Evolutionary conservation across 2,888 invertebrate species (phyloP).

Genomic region (Mamestra brassicae): DNA sequence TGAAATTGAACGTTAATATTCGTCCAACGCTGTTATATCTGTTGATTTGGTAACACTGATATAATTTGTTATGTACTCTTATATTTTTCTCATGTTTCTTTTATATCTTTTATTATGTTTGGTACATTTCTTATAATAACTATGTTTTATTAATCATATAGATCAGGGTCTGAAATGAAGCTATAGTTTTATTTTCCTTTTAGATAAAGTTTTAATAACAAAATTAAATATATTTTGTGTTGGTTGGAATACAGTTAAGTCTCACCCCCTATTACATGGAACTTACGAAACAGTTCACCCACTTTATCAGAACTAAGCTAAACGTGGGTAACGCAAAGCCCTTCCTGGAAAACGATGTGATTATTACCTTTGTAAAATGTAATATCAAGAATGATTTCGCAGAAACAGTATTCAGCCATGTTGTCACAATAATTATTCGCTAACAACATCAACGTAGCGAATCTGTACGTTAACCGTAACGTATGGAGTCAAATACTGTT

Average conservation of each 20-base stretch:
- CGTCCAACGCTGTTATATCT: slow-evolving; percentile 26
- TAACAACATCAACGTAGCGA: not conserved
- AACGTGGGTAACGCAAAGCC: not conserved
- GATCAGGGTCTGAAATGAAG: too few relatives aligned
- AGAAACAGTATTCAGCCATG: not conserved
- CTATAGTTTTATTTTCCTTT: too few relatives aligned
- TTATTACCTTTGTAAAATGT: not conserved
- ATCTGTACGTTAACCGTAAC: slow-evolving; percentile 13
- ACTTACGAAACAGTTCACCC: not conserved
- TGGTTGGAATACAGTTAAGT: too few relatives aligned
- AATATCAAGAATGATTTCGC: not conserved
- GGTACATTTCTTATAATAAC: too few relatives aligned
- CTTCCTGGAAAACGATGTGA: not conserved
- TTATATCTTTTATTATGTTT: not conserved
- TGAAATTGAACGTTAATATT: slow-evolving; percentile 64
- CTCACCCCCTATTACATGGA: too few relatives aligned
- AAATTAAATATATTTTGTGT: too few relatives aligned
- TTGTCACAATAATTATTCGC: slow-evolving; percentile 19
- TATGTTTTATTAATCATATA: too few relatives aligned
- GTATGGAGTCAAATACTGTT: slow-evolving; percentile 48
- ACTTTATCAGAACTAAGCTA: not conserved
- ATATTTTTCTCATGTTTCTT: not conserved
- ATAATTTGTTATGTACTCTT: slow-evolving; percentile 9
- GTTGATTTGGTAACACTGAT: slow-evolving; percentile 30
- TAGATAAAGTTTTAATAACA: too few relatives aligned